Conservation (phyloP, 2,797 vertebrate species). For the Cynopterus sphinx region DNA sequence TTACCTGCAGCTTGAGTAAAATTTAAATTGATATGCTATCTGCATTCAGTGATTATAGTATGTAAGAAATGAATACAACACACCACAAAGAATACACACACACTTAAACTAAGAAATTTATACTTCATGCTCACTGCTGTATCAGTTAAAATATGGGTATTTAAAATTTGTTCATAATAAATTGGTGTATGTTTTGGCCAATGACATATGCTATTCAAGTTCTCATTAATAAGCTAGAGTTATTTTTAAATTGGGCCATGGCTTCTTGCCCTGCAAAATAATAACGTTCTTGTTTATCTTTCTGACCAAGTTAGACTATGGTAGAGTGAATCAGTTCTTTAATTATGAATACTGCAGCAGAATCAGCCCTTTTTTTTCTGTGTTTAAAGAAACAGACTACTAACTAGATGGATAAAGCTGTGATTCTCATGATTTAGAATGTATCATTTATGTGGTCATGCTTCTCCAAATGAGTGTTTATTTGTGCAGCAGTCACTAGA, state of each 20-base stretch:
- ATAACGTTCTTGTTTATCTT: slow-evolving; percentile 32
- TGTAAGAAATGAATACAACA: slow-evolving; percentile 36
- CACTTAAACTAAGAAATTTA: slow-evolving; percentile 68
- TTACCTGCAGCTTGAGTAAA: slow-evolving; percentile 74
- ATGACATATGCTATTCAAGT: slow-evolving; percentile 37
- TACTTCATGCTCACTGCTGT: slow-evolving; percentile 53
- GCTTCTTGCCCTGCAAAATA: slow-evolving; percentile 66
- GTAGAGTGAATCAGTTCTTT: slow-evolving; percentile 49
- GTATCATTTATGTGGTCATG: neutral
- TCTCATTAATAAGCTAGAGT: slow-evolving; percentile 70
- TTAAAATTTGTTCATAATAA: slow-evolving; percentile 62
- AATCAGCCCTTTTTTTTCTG: neutral
- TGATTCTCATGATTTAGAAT: neutral
- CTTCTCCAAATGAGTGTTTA: neutral
- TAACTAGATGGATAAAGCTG: neutral
- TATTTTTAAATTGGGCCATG: slow-evolving; percentile 62
- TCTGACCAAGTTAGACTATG: neutral
- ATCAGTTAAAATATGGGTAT: slow-evolving; percentile 50
- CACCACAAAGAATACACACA: slow-evolving; percentile 2
- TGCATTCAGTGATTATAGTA: slow-evolving; percentile 39
- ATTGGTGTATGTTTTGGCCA: slow-evolving; percentile 65
- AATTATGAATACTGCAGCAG: slow-evolving; percentile 16
- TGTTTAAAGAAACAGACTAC: slow-evolving; percentile 29
- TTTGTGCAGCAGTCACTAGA: neutral
- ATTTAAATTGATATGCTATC: slow-evolving; percentile 71